Percentiles rank a stretch among this genome's conserved stretches.
These are phyloP conservation scores for Bradypus variegatus DNA, from an alignment of 2,797 vertebrate genomes.

Conservation along the genomic window DNA sequence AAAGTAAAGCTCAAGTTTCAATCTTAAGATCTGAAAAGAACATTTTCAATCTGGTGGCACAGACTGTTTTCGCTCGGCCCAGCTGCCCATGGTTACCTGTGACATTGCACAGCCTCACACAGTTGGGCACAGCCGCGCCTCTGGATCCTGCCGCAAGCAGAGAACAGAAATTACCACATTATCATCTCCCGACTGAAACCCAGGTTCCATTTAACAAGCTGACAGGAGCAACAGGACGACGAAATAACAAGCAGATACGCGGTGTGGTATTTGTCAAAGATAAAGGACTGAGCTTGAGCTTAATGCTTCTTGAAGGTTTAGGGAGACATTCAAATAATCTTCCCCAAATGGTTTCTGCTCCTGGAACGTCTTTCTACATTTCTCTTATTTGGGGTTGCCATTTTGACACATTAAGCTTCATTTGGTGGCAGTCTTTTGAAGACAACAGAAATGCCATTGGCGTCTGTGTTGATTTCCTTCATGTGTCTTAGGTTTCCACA, in stretches of 20 bases:
- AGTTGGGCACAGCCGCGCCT: neutral
- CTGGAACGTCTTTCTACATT: slow-evolving; percentile 34
- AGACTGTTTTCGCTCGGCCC: slow-evolving; percentile 39
- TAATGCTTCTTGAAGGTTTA: slow-evolving; percentile 45
- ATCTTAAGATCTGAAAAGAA: slow-evolving; percentile 54
- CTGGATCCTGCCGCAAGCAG: neutral
- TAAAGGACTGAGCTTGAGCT: slow-evolving; percentile 53
- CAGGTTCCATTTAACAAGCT: slow-evolving; percentile 58
- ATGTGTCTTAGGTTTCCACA: neutral
- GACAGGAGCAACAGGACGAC: slow-evolving; percentile 56
- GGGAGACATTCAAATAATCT: slow-evolving; percentile 52
- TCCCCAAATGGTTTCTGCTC: slow-evolving; percentile 42
- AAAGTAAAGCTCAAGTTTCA: slow-evolving; percentile 50
- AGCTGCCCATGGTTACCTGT: slow-evolving; percentile 24
- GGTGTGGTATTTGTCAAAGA: slow-evolving; percentile 62
- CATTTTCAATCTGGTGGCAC: slow-evolving; percentile 43
- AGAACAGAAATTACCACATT: slow-evolving; percentile 45
- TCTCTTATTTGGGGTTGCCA: slow-evolving; percentile 36
- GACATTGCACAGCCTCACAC: slow-evolving; percentile 9
- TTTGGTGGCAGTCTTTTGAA: slow-evolving; percentile 27
- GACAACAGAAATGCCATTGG: slow-evolving; percentile 3
- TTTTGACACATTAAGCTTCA: slow-evolving; percentile 25
- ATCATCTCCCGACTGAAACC: slow-evolving; percentile 44
- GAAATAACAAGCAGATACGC: slow-evolving; percentile 59
- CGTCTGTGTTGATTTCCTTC: slow-evolving; percentile 14